Percentiles rank a stretch among this genome's conserved stretches.
Evolutionary conservation across 2,888 invertebrate genomes (phyloP).

Genomic region (Plagodis pulveraria): DNA sequence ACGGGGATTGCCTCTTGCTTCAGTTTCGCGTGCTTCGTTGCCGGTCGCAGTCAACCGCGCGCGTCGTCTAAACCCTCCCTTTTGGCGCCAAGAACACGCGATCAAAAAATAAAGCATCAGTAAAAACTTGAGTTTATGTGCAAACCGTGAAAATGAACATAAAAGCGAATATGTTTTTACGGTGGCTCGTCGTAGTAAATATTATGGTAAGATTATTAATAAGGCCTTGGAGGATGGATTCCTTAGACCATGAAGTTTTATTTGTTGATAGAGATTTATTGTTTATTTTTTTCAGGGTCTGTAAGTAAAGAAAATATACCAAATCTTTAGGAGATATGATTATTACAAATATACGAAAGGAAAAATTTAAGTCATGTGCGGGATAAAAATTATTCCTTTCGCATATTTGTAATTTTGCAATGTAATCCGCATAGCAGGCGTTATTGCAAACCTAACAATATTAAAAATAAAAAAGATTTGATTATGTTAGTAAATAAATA

Average conservation of each 20-base stretch:
- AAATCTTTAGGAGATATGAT: no score
- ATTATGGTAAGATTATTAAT: conserved; percentile 64
- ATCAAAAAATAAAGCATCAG: conserved; percentile 15
- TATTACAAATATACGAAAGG: no score
- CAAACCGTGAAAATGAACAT: conserved; percentile 63
- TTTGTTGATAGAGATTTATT: not conserved
- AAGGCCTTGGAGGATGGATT: not conserved
- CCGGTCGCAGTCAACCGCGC: conserved; percentile 70
- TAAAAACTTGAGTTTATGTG: conserved; percentile 61
- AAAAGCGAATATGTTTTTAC: conserved; percentile 56
- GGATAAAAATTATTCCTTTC: no score
- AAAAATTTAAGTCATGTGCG: no score
- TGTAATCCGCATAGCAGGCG: no score
- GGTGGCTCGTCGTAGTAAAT: conserved; percentile 65
- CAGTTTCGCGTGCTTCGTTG: conserved; percentile 81
- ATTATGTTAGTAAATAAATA: no score
- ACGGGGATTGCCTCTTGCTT: conserved; percentile 48
- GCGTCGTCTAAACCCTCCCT: conserved; percentile 49
- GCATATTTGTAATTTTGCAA: no score
- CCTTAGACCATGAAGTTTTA: not conserved
- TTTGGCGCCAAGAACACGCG: conserved; percentile 69
- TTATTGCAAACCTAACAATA: no score
- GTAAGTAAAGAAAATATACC: no score
- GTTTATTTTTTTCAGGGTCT: no score
- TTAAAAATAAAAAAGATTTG: no score